Conservation (phyloP, 2,113 vertebrate species). For the Cyprinodon variegatus region DNA sequence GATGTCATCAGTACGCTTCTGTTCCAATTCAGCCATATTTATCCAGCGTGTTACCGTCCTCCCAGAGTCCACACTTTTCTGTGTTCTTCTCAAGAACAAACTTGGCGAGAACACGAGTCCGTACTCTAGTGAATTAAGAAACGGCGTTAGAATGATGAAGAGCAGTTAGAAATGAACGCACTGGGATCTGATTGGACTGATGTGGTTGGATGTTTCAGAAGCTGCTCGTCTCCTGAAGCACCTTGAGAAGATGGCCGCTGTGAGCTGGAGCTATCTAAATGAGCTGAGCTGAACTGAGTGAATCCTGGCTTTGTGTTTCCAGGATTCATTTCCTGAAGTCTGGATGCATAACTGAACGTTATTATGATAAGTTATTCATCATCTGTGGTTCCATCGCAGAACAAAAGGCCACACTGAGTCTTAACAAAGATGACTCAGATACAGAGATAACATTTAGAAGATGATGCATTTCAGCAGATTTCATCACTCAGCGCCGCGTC, state of each 20-base stretch:
- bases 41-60: too few relatives aligned
- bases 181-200: background rate
- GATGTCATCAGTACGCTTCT: too few relatives aligned
- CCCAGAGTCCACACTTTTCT: too few relatives aligned
- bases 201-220: background rate
- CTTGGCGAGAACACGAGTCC: too few relatives aligned
- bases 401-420: background rate
- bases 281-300: background rate
- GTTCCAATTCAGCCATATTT: too few relatives aligned
- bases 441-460: conserved; percentile 1
- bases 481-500: conserved; percentile 31
- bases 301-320: background rate
- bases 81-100: too few relatives aligned
- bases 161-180: background rate
- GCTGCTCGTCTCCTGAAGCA: background rate
- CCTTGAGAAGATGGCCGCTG: background rate
- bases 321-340: background rate
- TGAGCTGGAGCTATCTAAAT: background rate
- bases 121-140: too few relatives aligned
- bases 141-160: too few relatives aligned
- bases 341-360: background rate
- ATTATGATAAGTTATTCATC: background rate
- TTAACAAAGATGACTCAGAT: conserved; percentile 11
- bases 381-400: background rate
- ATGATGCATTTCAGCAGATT: conserved; percentile 41